Percentiles rank a stretch among this genome's conserved stretches.
phyloP scores from a whole-genome alignment of 1,140 invertebrate species.

The Sycophaga agraensis region DNA sequence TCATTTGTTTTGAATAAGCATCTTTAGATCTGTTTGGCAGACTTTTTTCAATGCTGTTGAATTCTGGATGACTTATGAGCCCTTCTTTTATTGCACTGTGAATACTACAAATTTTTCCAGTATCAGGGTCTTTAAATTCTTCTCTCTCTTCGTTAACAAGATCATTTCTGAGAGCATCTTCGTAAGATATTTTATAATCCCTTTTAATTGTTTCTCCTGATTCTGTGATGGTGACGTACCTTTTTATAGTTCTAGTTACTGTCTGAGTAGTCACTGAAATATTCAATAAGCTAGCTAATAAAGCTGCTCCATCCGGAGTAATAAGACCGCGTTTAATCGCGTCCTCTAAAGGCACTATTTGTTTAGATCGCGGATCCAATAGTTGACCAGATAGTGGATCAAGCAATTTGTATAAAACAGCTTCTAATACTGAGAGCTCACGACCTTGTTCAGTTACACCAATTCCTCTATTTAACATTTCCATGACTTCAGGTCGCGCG shows the following conservation, averaged over 20 bases:
- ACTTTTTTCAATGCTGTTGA: constrained; percentile 17
- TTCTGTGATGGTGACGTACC: constrained; percentile 74
- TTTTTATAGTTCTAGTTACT: constrained; percentile 77
- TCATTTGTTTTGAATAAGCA: constrained; percentile 36
- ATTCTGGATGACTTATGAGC: constrained; percentile 65
- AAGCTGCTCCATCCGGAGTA: constrained; percentile 79
- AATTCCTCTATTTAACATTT: constrained; percentile 80
- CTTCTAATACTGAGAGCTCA: constrained; percentile 81
- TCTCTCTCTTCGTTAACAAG: constrained; percentile 77
- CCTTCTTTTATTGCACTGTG: constrained; percentile 79
- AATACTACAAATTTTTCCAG: constrained; percentile 73
- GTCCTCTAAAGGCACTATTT: constrained; percentile 79
- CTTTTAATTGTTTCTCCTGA: constrained; percentile 62
- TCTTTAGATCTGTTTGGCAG: constrained; percentile 36
- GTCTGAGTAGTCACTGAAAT: constrained; percentile 84
- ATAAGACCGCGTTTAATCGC: constrained; percentile 83
- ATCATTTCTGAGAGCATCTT: constrained; percentile 75
- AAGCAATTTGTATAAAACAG: constrained; percentile 78
- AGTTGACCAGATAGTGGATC: constrained; percentile 86
- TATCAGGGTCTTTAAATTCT: constrained; percentile 78
- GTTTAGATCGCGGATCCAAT: constrained; percentile 73
- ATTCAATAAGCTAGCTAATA: constrained; percentile 79
- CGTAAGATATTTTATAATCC: constrained; percentile 70
- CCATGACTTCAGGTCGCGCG: constrained; percentile 75
- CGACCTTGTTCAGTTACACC: constrained; percentile 74